Conservation (phyloP, 2,888 invertebrate species). For the Carterocephalus palaemon region DNA sequence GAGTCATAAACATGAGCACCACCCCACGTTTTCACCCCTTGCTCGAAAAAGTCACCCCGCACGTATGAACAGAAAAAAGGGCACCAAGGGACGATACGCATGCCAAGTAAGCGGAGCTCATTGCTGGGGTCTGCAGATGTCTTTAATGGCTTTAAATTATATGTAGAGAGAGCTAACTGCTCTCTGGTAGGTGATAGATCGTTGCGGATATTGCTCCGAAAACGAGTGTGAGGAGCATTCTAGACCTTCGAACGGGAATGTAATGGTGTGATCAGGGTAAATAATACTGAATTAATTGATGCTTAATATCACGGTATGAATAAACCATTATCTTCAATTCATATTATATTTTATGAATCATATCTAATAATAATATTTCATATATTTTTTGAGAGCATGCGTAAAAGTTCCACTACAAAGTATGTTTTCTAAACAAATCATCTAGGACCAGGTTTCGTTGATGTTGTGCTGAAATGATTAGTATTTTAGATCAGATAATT, state of each 20-base stretch:
- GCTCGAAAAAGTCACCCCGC: constrained; percentile 77
- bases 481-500: too few relatives aligned
- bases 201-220: constrained; percentile 37
- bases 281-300: constrained; percentile 1
- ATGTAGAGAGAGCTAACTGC: constrained; percentile 75
- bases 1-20: constrained; percentile 67
- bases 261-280: constrained; percentile 15
- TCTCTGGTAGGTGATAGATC: constrained; percentile 68
- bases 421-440: too few relatives aligned
- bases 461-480: too few relatives aligned
- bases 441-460: too few relatives aligned
- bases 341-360: too few relatives aligned
- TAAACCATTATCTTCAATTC: too few relatives aligned
- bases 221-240: constrained; percentile 1
- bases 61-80: constrained; percentile 75
- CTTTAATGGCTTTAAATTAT: constrained; percentile 79
- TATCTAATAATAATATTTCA: too few relatives aligned
- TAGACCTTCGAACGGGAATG: constrained; percentile 4
- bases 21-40: constrained; percentile 75
- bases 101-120: constrained; percentile 74
- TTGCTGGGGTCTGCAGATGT: constrained; percentile 76
- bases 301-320: too few relatives aligned
- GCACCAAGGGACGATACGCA: constrained; percentile 73
- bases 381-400: too few relatives aligned
- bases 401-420: too few relatives aligned